Evolutionary conservation across 1,140 invertebrate species (phyloP).

Genomic region (Dendrolimus punctatus): DNA sequence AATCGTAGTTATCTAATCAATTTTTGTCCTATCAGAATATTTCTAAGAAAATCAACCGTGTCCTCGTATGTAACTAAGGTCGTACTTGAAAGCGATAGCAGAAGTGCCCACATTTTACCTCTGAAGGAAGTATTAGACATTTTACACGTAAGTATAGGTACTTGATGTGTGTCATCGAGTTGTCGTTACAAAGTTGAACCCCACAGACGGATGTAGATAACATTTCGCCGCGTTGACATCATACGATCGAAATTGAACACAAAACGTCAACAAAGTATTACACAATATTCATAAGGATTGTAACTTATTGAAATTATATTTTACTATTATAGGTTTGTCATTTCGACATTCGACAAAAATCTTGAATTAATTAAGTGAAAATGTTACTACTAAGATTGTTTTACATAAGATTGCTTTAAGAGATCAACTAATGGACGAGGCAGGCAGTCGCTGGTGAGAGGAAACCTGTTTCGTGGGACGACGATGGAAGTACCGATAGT

Average conservation of each 20-base stretch:
- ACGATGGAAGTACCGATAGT: background rate
- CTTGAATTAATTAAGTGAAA: too few relatives aligned
- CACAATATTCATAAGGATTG: too few relatives aligned
- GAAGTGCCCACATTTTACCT: too few relatives aligned
- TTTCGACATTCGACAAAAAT: too few relatives aligned
- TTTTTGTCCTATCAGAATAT: too few relatives aligned
- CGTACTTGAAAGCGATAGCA: too few relatives aligned
- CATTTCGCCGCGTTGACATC: slow-evolving; percentile 53
- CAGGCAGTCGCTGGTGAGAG: slow-evolving; percentile 48
- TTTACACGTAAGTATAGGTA: background rate
- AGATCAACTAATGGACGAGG: slow-evolving; percentile 13
- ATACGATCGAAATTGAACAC: slow-evolving; percentile 23
- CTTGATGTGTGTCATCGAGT: slow-evolving; percentile 7
- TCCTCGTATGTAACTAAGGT: too few relatives aligned
- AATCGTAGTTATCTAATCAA: too few relatives aligned
- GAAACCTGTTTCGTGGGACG: slow-evolving; percentile 53
- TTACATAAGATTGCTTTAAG: background rate
- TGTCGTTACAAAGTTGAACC: slow-evolving; percentile 16
- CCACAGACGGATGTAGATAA: slow-evolving; percentile 60
- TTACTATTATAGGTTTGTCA: too few relatives aligned
- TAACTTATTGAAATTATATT: too few relatives aligned
- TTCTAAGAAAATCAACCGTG: too few relatives aligned
- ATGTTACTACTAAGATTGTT: background rate
- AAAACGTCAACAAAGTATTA: background rate
- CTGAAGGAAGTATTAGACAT: too few relatives aligned